phyloP scores from a whole-genome alignment of 2,797 vertebrate genomes.

The Smutsia gigantea region DNA sequence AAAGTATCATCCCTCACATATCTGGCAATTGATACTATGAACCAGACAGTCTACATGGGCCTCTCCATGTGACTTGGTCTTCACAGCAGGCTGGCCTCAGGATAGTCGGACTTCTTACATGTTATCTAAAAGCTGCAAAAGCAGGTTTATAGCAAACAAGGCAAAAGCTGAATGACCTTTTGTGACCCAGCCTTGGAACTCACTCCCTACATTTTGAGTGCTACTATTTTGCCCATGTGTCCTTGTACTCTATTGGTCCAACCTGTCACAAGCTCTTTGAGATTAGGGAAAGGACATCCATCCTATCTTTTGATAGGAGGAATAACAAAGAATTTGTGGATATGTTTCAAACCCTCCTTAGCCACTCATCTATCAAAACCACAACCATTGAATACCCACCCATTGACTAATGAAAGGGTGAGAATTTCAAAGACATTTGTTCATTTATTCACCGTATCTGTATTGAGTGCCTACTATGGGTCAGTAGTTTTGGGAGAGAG shows the following conservation, averaged over 20 bases:
- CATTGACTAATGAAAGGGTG: background rate
- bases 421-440: background rate
- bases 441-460: background rate
- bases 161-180: background rate
- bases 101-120: background rate
- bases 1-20: background rate
- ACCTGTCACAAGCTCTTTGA: background rate
- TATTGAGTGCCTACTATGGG: background rate
- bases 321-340: background rate
- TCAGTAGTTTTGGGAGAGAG: background rate
- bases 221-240: background rate
- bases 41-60: background rate
- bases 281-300: background rate
- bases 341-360: constrained; percentile 25
- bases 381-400: background rate
- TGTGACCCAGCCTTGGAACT: background rate
- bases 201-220: background rate
- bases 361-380: background rate
- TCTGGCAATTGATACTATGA: background rate
- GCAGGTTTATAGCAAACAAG: background rate
- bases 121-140: background rate
- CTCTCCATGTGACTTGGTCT: background rate
- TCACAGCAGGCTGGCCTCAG: background rate
- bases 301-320: background rate
- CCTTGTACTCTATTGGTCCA: background rate